These are phyloP conservation scores for Panthera tigris DNA, from an alignment of 2,113 vertebrate species.

Conservation along the genomic window DNA sequence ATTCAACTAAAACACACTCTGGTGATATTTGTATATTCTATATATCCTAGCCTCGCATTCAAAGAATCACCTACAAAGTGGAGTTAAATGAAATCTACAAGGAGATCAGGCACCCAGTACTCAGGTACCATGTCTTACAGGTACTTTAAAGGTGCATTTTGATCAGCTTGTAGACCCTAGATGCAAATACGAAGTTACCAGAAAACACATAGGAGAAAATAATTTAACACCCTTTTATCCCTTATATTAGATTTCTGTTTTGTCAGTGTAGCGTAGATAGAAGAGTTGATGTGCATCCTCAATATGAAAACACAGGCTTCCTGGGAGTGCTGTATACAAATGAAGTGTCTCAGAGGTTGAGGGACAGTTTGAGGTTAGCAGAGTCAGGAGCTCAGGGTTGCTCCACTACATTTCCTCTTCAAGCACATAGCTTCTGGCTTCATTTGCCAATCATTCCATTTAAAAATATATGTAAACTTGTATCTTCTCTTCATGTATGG, in stretches of 20 bases:
- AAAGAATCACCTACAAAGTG: neutral
- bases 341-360: neutral
- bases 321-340: neutral
- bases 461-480: neutral
- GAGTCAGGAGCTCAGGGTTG: neutral
- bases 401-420: neutral
- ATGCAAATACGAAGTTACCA: neutral
- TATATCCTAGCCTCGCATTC: neutral
- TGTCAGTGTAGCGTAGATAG: neutral
- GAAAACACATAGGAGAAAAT: neutral
- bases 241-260: neutral
- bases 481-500: neutral
- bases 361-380: neutral
- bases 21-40: neutral
- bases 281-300: neutral
- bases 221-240: neutral
- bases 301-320: neutral
- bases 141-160: neutral
- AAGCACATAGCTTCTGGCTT: neutral
- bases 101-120: neutral
- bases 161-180: neutral
- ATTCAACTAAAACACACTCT: neutral
- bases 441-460: neutral
- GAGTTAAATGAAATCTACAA: neutral
- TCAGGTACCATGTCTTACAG: neutral